A percentile compares a stretch with the other conserved stretches of the same genome.
Conservation (phyloP, 2,797 vertebrate genomes). For the Myotis planiceps region DNA sequence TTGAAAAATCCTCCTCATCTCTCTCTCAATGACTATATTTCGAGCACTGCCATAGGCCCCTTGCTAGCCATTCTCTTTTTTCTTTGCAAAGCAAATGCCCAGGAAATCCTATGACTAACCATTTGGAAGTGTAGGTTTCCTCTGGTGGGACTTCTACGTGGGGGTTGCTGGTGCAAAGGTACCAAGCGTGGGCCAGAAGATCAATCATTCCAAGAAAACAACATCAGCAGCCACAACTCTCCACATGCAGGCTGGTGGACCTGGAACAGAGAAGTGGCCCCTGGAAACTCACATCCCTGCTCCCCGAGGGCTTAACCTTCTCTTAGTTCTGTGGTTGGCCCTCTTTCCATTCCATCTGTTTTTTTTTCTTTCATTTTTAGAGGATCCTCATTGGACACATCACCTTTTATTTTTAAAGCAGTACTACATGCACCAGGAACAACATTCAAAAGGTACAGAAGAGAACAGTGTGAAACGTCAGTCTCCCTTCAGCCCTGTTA, state of each 20-base stretch:
- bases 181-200: not conserved
- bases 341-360: not conserved
- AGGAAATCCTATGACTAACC: not conserved
- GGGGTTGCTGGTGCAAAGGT: not conserved
- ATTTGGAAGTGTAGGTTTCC: not conserved
- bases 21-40: not conserved
- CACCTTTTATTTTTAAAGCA: constrained; percentile 37
- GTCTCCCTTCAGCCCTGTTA: not conserved
- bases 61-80: not conserved
- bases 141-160: not conserved
- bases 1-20: not conserved
- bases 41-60: not conserved
- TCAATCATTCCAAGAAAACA: not conserved
- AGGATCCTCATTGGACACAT: not conserved
- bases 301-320: not conserved
- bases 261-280: not conserved
- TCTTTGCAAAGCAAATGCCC: not conserved
- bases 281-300: not conserved
- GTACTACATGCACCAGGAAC: not conserved
- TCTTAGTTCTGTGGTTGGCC: not conserved
- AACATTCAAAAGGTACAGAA: not conserved
- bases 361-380: not conserved
- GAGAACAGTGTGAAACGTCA: not conserved
- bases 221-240: not conserved
- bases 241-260: not conserved